Conservation (phyloP, 2,797 vertebrate genomes). For the Clarias platycephalus region DNA sequence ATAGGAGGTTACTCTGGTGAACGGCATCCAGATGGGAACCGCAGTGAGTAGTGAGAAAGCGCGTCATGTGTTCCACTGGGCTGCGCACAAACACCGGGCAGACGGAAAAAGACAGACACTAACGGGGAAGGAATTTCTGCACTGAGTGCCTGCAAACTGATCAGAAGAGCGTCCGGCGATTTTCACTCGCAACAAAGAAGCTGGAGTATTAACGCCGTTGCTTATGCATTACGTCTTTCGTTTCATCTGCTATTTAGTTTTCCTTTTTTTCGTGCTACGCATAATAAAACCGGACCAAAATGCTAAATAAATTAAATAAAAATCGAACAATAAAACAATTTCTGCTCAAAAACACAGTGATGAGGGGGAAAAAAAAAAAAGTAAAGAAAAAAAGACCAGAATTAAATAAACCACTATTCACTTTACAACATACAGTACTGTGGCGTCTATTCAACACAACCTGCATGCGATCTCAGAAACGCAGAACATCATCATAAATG, state of each 20-base stretch:
- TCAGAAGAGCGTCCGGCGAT: neutral
- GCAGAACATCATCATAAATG: neutral
- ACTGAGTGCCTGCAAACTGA: neutral
- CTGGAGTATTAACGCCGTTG: neutral
- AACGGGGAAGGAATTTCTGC: conserved; percentile 21
- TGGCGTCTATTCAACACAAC: neutral
- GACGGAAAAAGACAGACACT: neutral
- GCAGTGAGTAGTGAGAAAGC: conserved; percentile 55
- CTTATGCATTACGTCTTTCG: neutral
- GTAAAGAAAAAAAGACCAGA: neutral
- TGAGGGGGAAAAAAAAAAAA: neutral
- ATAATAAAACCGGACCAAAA: neutral
- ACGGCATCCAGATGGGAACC: conserved; percentile 45
- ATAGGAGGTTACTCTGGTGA: conserved; percentile 31
- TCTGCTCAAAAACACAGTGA: neutral
- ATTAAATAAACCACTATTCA: neutral
- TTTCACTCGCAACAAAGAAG: neutral
- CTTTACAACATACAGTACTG: neutral
- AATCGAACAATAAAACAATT: neutral
- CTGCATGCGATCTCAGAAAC: neutral
- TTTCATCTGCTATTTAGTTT: neutral
- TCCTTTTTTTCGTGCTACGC: neutral
- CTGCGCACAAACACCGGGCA: conserved; percentile 14
- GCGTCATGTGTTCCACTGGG: conserved; percentile 51
- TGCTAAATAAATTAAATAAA: neutral